Conservation (phyloP, 2,113 vertebrate species). For the Megalops atlanticus region DNA sequence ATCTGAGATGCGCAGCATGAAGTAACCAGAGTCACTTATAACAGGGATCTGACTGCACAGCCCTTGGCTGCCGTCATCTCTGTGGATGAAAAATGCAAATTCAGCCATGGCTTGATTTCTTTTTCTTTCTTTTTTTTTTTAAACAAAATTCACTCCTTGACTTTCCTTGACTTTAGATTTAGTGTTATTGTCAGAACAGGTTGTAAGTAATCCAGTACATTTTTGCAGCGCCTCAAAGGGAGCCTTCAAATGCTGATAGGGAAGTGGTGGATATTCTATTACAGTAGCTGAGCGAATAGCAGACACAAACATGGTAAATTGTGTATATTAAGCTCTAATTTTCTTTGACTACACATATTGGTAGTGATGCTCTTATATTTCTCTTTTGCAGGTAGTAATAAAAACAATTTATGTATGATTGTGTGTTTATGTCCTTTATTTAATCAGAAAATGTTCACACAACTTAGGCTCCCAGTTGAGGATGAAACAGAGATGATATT, state of each 20-base stretch:
- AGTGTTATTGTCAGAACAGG: constrained; percentile 10
- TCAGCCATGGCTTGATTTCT: not conserved
- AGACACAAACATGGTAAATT: constrained; percentile 32
- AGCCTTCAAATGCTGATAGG: not conserved
- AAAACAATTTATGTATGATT: constrained; percentile 37
- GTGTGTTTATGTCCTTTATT: constrained; percentile 31
- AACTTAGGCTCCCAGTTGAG: not conserved
- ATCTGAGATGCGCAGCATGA: not conserved
- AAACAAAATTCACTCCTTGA: constrained; percentile 6
- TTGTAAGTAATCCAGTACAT: constrained; percentile 3
- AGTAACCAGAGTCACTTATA: not conserved
- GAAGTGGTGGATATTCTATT: constrained; percentile 8
- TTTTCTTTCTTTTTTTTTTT: too few species aligned
- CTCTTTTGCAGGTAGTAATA: constrained; percentile 33
- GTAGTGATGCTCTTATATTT: constrained; percentile 13
- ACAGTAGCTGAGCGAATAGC: constrained; percentile 30
- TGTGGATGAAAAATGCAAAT: constrained; percentile 12
- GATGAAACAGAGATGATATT: constrained; percentile 23
- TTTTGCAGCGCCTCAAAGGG: not conserved
- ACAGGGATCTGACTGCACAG: not conserved
- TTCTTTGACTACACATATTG: constrained; percentile 27
- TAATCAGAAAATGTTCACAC: constrained; percentile 23
- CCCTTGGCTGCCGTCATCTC: not conserved
- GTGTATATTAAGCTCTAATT: constrained; percentile 26
- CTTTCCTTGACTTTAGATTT: constrained; percentile 10